Conservation (phyloP, 2,888 invertebrate genomes). For the Patella ulyssiponensis region DNA sequence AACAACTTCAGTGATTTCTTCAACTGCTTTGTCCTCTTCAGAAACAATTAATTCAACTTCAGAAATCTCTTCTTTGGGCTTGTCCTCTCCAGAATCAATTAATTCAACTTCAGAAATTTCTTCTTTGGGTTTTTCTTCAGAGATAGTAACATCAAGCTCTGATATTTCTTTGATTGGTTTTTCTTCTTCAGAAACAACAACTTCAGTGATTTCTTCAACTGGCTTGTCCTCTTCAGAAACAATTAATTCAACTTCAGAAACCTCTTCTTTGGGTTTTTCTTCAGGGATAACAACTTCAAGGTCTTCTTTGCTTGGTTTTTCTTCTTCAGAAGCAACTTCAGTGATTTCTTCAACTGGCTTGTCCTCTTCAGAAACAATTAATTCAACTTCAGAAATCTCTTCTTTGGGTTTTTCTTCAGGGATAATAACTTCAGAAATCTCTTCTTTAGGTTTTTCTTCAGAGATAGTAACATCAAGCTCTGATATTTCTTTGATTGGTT, state of each 20-base stretch:
- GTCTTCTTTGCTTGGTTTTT: not conserved
- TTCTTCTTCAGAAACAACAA: not conserved
- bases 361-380: not conserved
- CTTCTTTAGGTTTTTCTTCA: too few relatives aligned
- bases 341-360: not conserved
- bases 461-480: too few relatives aligned
- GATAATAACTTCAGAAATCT: not conserved
- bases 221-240: not conserved
- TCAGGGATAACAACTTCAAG: not conserved
- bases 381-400: not conserved
- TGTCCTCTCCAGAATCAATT: not conserved
- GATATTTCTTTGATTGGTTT: not conserved
- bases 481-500: not conserved
- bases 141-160: not conserved
- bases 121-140: not conserved
- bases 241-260: not conserved
- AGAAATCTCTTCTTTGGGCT: not conserved
- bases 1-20: conserved; percentile 17
- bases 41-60: not conserved
- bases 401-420: conserved; percentile 21
- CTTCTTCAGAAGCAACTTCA: not conserved
- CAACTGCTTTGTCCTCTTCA: conserved; percentile 17
- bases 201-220: not conserved
- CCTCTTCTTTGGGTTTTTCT: not conserved
- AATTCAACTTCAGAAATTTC: not conserved